Conservation (phyloP, 2,797 vertebrate species). For the Echiichthys vipera region DNA sequence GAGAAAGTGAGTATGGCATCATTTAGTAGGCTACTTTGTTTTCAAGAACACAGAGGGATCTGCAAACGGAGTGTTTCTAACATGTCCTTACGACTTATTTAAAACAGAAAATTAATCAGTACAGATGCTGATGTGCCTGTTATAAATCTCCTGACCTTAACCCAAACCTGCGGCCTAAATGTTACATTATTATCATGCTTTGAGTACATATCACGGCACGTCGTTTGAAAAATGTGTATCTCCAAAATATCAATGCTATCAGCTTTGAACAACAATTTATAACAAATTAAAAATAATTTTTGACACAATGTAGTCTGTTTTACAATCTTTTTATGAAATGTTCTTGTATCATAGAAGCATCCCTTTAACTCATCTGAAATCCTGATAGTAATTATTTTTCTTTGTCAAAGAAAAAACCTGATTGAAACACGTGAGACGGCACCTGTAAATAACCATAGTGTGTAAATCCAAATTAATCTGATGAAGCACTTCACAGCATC, state of each 20-base stretch:
- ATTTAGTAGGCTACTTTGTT: not conserved
- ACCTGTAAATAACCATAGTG: too few relatives aligned
- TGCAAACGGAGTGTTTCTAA: not conserved
- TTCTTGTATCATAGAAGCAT: not conserved
- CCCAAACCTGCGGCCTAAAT: not conserved
- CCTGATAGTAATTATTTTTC: too few relatives aligned
- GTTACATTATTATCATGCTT: not conserved
- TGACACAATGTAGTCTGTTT: not conserved
- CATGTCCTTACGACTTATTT: not conserved
- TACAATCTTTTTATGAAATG: not conserved
- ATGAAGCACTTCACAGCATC: too few relatives aligned
- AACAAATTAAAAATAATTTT: too few relatives aligned
- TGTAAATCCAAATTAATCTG: too few relatives aligned
- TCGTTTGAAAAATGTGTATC: not conserved
- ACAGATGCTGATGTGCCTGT: not conserved
- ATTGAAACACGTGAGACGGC: too few relatives aligned
- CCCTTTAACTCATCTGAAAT: not conserved
- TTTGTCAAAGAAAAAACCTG: not conserved
- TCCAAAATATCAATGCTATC: not conserved
- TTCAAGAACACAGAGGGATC: not conserved
- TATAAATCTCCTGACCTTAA: not conserved
- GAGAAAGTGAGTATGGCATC: too few relatives aligned
- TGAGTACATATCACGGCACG: not conserved
- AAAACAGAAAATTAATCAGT: not conserved
- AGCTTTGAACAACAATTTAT: too few relatives aligned